Conservation (phyloP, 2,888 invertebrate genomes). For the Diaprepes abbreviatus region DNA sequence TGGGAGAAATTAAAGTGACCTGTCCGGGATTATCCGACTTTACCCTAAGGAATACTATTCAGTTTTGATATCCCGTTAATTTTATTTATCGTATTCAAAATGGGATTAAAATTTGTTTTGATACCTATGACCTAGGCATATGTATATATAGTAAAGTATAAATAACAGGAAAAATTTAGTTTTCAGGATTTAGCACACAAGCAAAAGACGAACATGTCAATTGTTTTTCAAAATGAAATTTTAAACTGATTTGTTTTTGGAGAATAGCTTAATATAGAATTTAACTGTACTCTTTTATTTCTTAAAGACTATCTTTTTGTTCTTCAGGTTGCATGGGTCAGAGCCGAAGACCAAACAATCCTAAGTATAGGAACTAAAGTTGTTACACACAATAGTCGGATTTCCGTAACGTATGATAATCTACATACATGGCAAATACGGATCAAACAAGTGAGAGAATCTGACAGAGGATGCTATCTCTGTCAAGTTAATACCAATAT, state of each 20-base stretch:
- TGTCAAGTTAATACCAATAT: slow-evolving; percentile 91
- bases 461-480: slow-evolving; percentile 91
- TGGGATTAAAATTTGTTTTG: no score
- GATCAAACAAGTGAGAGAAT: slow-evolving; percentile 84
- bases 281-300: not conserved
- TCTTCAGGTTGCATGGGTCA: slow-evolving; percentile 87
- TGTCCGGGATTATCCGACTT: no score
- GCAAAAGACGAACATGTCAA: no score
- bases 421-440: slow-evolving; percentile 88
- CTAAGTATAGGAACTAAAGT: slow-evolving; percentile 87
- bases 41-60: no score
- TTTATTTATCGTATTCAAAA: no score
- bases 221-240: not conserved
- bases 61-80: no score
- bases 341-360: slow-evolving; percentile 92
- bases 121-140: no score
- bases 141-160: no score
- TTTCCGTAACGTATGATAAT: slow-evolving; percentile 86
- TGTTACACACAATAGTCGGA: slow-evolving; percentile 86
- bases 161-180: no score
- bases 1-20: no score
- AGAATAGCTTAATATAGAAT: no score
- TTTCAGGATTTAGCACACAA: no score
- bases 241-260: not conserved
- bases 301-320: not conserved